Evolutionary conservation across 2,888 invertebrate species (phyloP), one percentile per base, ranked within the genome.

Genomic region (Sarcophaga caerulescens): DNA sequence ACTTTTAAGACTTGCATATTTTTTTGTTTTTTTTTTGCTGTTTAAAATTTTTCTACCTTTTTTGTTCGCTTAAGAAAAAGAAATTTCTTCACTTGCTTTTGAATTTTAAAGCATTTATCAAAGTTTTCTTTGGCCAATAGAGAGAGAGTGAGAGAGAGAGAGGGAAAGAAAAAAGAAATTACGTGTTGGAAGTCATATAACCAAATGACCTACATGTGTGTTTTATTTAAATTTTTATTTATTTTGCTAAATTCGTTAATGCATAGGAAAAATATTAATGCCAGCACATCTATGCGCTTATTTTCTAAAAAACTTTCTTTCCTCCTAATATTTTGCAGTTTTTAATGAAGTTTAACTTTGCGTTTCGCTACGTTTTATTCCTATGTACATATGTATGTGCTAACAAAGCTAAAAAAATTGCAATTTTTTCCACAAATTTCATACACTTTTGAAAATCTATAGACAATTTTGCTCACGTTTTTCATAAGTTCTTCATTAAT

Each of bases 401-500:
- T 80, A 83, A 80, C 60, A 45, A 74, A 83, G 76, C 83, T 74
- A 80, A 10, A 80, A 79, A 85, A 77, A 35, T 6, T 69, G 71
- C 65, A 76, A 52, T 76, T 44, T 76, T 80, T 78, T 69, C 23
- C 60, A 62, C 8, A 47, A 70, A 25, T 35, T 45, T 57, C 59
- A 44, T 71, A 14, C 57, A 70, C n/a, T 21, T 68, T 62, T 59
- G 3, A 65, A 75, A 81, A 71, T 71, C 23, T 76, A 66, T 85
- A 89, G 89, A 91, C 17, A 52, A 52, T 91, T 90, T 90, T 88
- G 82, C 88, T 90, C 91, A 91, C 91, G 91, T 90, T 88, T 88
- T 85, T 87, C 89, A 89, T 89, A 89, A 89, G 87, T 89, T 88
- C 89, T 90, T 91, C 90, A 91, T 92, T 92, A 92, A 92, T 91